Conservation (phyloP, 1,140 invertebrate genomes). For the Batillaria attramentaria region DNA sequence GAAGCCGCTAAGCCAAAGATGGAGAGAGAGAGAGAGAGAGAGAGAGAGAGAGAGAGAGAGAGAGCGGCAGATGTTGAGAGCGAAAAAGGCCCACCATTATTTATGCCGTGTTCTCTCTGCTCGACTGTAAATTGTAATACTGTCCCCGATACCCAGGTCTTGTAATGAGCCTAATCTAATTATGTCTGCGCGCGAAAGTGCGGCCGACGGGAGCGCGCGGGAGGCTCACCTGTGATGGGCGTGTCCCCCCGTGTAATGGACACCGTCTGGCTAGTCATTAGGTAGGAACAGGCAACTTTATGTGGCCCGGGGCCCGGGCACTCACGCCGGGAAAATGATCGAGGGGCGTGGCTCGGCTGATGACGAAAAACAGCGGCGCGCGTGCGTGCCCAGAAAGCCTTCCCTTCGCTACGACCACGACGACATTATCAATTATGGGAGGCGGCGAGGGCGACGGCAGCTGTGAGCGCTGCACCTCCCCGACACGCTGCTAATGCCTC, state of each 20-base stretch:
- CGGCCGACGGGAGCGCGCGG: slow-evolving; percentile 17
- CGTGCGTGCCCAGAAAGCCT: slow-evolving; percentile 31
- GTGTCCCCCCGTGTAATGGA: slow-evolving; percentile 28
- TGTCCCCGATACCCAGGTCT: slow-evolving; percentile 18
- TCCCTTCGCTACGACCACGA: slow-evolving; percentile 18
- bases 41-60: background rate
- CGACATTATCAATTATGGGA: slow-evolving; percentile 35
- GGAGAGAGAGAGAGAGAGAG: background rate
- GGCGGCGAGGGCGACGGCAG: slow-evolving; percentile 24
- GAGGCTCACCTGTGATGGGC: slow-evolving; percentile 34
- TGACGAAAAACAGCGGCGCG: slow-evolving; percentile 37
- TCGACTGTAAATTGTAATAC: slow-evolving; percentile 33
- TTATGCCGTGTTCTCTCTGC: slow-evolving; percentile 27
- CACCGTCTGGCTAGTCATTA: slow-evolving; percentile 30
- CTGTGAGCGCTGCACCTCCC: slow-evolving; percentile 7
- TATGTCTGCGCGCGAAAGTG: slow-evolving; percentile 24
- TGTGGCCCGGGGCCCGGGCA: slow-evolving; percentile 20
- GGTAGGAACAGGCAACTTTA: slow-evolving; percentile 33
- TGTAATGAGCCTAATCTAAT: slow-evolving; percentile 37
- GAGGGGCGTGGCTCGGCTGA: slow-evolving; percentile 29
- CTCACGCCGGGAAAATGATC: slow-evolving; percentile 32
- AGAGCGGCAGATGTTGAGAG: slow-evolving; percentile 28
- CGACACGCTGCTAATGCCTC: background rate
- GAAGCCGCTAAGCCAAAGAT: too few relatives aligned
- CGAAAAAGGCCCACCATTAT: slow-evolving; percentile 26